Evolutionary conservation across 2,113 vertebrate species (phyloP), one percentile per base, ranked within the genome.

Genomic region (Protobothrops mucrosquamatus): DNA sequence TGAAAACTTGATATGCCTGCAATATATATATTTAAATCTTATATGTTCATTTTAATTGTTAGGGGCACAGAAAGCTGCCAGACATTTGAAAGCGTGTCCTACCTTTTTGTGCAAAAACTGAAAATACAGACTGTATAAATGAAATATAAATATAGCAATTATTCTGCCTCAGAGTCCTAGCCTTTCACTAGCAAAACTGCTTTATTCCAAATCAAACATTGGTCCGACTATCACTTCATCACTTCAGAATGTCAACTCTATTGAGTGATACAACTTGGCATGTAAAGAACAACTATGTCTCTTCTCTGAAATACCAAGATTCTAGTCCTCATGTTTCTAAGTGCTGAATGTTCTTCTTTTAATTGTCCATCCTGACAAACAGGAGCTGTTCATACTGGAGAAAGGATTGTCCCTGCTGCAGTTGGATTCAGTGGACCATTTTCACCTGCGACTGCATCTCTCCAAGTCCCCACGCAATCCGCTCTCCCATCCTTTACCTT

Each of bases 401-500:
- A 74, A 74, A n/a, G n/a, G 18, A 20, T 20, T 34, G 39, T 8
- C 15, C 15, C n/a, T 39, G 69, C 29, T 34, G n/a, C 14, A 15
- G 29, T 6, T 69, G 12, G 69, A 74, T 74, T 81, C 69, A 23
- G 7, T 22, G 74, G 74, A 39, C 18, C n/a, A 1, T 74, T 34
- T 74, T 74, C n/a, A 34, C 64, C 34, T 7, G 14, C 15, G 69
- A 39, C 34, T 26, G 48, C 23, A 48, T 87, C 23, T 15, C 85
- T 52, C 6, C 1, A 18, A 26, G 43, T 14, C 24, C 24, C 43
- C 3, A 15, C 43, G 22, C 23, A 29, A 29, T 6, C 48, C 85
- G 64, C 26, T n/a, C 14, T 52, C 86, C 26, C 86, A 52, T 8
- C n/a, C 20, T 48, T 95, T 95, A 98, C 98, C 97, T 98, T 98